Base-by-base conservation (phyloP, 2,113 vertebrate species). In the Apodemus sylvaticus region DNA sequence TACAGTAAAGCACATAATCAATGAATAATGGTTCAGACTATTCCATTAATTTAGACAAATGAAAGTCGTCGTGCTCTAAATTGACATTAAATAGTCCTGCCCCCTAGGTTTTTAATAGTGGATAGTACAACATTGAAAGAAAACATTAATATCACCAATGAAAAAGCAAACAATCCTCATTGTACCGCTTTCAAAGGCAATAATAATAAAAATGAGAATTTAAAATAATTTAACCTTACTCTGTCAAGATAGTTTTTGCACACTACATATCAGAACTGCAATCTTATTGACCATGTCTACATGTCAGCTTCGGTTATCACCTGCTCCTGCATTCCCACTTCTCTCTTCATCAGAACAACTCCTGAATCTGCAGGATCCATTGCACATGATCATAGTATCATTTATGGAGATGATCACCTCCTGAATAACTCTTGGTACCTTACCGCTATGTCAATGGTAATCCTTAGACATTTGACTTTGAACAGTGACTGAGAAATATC, bases 101-200 rank as follows among this genome's bases (percentile, higher is more conserved):
- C 17, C 42, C 66, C 3, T 78, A 64, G 29, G 81, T 2, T 86
- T 11, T 89, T 91, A 64, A 85, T 74, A 85, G 31, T 88, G n/a
- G 89, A 81, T 71, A 90, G 6, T 39, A 76, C 71, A 31, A 83
- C 29, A 87, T 3, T 92, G 19, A 93, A 81, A 81, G 22, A 16
- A 86, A 91, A 42, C 0, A 74, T 74, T 39, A 85, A 90, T 90
- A 92, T 91, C 20, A 83, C 91, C 34, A 66, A 93, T 31, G 20
- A n/a, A 4, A 82, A 39, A 6, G n/a, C 5, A 60, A 91, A 95
- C 19, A n/a, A n/a, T 68, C 53, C 1, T 3, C 36, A 29, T 16
- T 55, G 22, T 42, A 77, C 22, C 68, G 74, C 92, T 82, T 96
- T 95, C 66, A 97, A 94, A 96, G 48, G 16, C 7, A 91, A 95